Evolutionary conservation across 2,888 invertebrate genomes (phyloP).

Genomic region (Hirtodrosophila confusa): DNA sequence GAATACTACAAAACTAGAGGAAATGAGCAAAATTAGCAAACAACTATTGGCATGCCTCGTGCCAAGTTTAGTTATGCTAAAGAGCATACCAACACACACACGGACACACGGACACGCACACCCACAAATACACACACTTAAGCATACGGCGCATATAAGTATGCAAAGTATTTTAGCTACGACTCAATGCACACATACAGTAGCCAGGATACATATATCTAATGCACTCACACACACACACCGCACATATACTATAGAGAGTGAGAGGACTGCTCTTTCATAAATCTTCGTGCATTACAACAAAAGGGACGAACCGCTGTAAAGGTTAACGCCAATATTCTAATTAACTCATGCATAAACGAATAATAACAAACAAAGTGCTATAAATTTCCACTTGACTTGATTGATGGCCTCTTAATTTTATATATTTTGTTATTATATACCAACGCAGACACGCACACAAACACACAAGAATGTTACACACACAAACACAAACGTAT

Average conservation of each 20-base stretch:
- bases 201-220: slow-evolving; percentile 25
- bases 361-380: slow-evolving; percentile 81
- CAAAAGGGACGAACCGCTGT: slow-evolving; percentile 55
- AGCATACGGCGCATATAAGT: slow-evolving; percentile 19
- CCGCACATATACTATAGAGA: background rate
- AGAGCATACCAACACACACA: background rate
- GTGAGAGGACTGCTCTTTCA: slow-evolving; percentile 22
- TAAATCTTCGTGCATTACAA: slow-evolving; percentile 72
- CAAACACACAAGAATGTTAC: background rate
- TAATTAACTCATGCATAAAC: slow-evolving; percentile 80
- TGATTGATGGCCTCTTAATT: slow-evolving; percentile 70
- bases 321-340: slow-evolving; percentile 76
- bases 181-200: slow-evolving; percentile 57
- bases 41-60: slow-evolving; percentile 35
- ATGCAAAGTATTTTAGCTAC: slow-evolving; percentile 40
- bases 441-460: slow-evolving; percentile 8
- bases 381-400: slow-evolving; percentile 81
- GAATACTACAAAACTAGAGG: slow-evolving; percentile 44
- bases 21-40: slow-evolving; percentile 60
- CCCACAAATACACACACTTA: background rate
- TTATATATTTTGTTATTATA: slow-evolving; percentile 8
- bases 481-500: background rate
- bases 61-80: slow-evolving; percentile 29
- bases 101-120: slow-evolving; percentile 1
- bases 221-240: slow-evolving; percentile 34